phyloP scores from a whole-genome alignment of 2,113 vertebrate species.

The Struthidea cinerea region DNA sequence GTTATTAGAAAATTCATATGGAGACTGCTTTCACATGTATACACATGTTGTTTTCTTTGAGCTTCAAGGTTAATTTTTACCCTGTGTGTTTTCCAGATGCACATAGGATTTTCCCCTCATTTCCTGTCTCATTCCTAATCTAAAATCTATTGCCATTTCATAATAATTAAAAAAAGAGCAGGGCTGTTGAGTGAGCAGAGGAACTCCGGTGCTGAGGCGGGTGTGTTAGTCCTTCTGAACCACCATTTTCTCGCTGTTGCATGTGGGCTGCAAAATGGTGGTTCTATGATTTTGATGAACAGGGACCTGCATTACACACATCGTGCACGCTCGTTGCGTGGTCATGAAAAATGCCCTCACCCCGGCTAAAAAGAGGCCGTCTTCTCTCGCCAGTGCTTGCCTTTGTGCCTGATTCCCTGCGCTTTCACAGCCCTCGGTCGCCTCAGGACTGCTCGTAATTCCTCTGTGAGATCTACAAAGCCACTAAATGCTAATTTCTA shows the following conservation, averaged over 20 bases:
- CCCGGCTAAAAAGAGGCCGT: neutral
- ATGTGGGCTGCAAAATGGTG: slow-evolving; percentile 69
- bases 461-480: slow-evolving; percentile 6
- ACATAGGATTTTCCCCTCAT: slow-evolving; percentile 29
- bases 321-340: neutral
- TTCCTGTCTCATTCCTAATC: slow-evolving; percentile 52
- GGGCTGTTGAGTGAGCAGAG: neutral
- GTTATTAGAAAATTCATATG: slow-evolving; percentile 34
- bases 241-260: slow-evolving; percentile 69
- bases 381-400: neutral
- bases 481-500: neutral
- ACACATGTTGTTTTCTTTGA: neutral
- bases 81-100: slow-evolving; percentile 43
- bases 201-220: neutral
- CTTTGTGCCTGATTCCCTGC: neutral
- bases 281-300: slow-evolving; percentile 39
- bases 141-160: slow-evolving; percentile 49
- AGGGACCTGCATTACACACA: neutral
- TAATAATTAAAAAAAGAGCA: slow-evolving; percentile 30
- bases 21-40: slow-evolving; percentile 7
- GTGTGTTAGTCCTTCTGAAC: slow-evolving; percentile 23
- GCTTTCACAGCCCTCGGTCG: neutral
- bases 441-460: slow-evolving; percentile 9
- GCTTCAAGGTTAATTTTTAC: slow-evolving; percentile 64
- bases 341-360: neutral